A percentile compares a stretch with the other conserved stretches of the same genome.
phyloP scores from a whole-genome alignment of 2,888 invertebrate genomes.

The Corbicula japonica region DNA sequence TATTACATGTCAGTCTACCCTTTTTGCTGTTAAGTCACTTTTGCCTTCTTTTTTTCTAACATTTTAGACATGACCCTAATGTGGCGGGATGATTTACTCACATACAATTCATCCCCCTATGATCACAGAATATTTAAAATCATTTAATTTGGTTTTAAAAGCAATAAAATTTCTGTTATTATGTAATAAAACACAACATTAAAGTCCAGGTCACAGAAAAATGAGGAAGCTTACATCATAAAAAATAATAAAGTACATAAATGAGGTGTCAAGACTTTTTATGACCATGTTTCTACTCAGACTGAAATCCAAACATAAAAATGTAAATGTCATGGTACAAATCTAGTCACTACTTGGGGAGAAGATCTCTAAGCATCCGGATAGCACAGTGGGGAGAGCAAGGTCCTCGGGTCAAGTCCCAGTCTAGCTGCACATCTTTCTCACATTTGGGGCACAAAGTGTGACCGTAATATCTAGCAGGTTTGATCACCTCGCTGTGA shows the following conservation, averaged over 20 bases:
- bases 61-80: conserved; percentile 7
- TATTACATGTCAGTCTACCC: not conserved
- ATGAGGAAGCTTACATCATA: conserved; percentile 1
- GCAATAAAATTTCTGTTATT: conserved; percentile 22
- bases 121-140: not conserved
- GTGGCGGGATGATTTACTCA: conserved; percentile 15
- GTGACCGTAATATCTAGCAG: too few relatives aligned
- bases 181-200: conserved; percentile 18
- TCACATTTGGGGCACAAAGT: not conserved
- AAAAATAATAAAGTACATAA: conserved; percentile 19
- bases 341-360: not conserved
- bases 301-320: too few relatives aligned
- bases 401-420: not conserved
- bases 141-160: conserved; percentile 1
- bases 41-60: not conserved
- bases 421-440: not conserved
- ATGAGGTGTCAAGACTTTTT: conserved; percentile 3
- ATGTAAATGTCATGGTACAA: not conserved
- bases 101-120: not conserved
- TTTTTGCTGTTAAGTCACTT: not conserved
- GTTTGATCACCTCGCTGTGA: too few relatives aligned
- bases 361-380: not conserved
- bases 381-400: not conserved
- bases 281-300: too few relatives aligned
- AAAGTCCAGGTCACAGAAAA: conserved; percentile 14